Conservation (phyloP, 2,888 invertebrate species). For the Anoplius nigerrimus region DNA sequence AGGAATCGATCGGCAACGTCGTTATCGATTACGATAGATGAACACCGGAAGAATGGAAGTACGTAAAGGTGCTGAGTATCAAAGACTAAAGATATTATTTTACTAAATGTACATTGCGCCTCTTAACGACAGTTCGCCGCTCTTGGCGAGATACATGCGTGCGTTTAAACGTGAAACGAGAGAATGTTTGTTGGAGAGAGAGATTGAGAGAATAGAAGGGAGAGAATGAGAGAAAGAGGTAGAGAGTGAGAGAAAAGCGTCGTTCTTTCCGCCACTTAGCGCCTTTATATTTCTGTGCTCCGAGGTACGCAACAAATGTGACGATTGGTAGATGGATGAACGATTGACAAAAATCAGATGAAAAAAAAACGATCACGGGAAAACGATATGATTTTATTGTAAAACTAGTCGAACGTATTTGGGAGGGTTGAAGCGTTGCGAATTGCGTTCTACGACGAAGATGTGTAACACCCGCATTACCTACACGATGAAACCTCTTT, state of each 20-base stretch:
- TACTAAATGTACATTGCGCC: slow-evolving; percentile 11
- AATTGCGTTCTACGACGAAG: slow-evolving; percentile 6
- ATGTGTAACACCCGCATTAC: slow-evolving; percentile 29
- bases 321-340: neutral
- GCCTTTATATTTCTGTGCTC: slow-evolving; percentile 6
- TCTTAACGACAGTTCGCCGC: no score
- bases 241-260: slow-evolving; percentile 13
- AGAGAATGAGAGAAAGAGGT: neutral
- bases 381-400: neutral
- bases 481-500: slow-evolving; percentile 43
- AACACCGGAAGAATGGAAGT: slow-evolving; percentile 11
- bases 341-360: neutral
- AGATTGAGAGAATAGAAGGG: neutral
- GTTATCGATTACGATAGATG: neutral
- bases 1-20: neutral
- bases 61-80: slow-evolving; percentile 32
- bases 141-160: no score
- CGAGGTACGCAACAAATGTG: neutral
- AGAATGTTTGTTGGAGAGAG: neutral
- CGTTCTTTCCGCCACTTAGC: neutral
- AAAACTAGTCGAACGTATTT: slow-evolving; percentile 14
- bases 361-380: neutral
- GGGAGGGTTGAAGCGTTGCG: slow-evolving; percentile 9
- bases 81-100: slow-evolving; percentile 28
- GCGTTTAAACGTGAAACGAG: no score